Base-by-base conservation (phyloP, 2,113 vertebrate species). In the Polypterus senegalus region DNA sequence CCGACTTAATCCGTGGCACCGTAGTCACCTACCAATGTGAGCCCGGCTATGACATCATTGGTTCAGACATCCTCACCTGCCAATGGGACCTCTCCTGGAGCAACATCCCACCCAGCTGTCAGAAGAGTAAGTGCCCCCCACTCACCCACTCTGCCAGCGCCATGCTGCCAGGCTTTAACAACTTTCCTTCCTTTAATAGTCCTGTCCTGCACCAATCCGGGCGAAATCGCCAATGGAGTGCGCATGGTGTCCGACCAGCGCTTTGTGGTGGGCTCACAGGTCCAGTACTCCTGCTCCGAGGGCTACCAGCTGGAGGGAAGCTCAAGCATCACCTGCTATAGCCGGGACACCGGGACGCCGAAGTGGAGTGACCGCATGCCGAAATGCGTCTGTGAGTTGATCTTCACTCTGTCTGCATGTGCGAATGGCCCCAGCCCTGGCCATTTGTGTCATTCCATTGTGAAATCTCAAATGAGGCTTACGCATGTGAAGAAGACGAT, bases 81-180 rank as follows among this genome's bases (percentile, higher is more conserved):
- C 92, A 95, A 66, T 95, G 92, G 92, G 92, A 94, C 73, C 81
- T 94, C 45, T 90, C 90, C 57, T 95, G 92, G 92, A 95, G 90
- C 79, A 91, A 89, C 49, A 85, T 77, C 56, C 91, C 92, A 0
- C 92, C 92, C 1, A 90, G 86, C 53, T 95, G 92, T 74, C 83
- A 90, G 62, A 93, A 91, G 76, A 88, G 92, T 94, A 68, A 87
- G 82, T 58, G 7, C 8, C 57, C 4, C 43, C 8, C 47, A 5
- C 43, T 51, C 10, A n/a, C 47, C 4, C 11, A 8, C 27, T 27
- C 27, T 27, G 27, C 27, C 48, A 9, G 9, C 49, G 9, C 5
- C 61, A 5, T 53, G 8, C 5, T 7, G 4, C 9, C 7, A 44
- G n/a, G 5, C 7, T 6, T 47, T 46, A n/a, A 46, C 7, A n/a